Base-by-base conservation (phyloP, 2,113 vertebrate genomes). In the Corvus moneduloides region DNA sequence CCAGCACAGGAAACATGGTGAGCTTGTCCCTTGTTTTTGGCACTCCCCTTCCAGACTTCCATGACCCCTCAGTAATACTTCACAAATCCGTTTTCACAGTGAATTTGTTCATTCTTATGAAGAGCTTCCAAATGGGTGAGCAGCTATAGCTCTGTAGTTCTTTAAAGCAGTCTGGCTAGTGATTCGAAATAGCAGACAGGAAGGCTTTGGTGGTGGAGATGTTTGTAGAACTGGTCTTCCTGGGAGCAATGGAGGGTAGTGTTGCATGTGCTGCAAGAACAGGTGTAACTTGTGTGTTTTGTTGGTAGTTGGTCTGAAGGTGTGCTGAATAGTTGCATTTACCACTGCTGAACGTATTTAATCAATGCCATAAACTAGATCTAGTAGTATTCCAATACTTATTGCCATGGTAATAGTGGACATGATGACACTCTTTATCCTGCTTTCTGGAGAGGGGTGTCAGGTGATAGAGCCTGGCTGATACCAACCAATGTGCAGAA, bases 181-280 rank as follows among this genome's bases (percentile, higher is more conserved):
- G 23, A 41, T 28, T 43, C 41, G 76, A 64, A 89, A 23, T 7
- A 73, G 59, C 22, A 67, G 39, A 24, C 1, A 2, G 33, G 30
- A 72, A 56, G 28, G 32, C 20, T 86, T 76, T 54, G 26, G 11
- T 22, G 35, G 4, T 66, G 44, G 9, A 9, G 8, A 3, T 27
- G 37, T 66, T 76, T 54, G 26, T 56, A 2, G 49, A 41, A 68
- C 19, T 39, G 41, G 16, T 75, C 33, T 63, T 78, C 13, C 12
- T 9, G 69, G n/a, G 16, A 19, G 32, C 2, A 4, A 1, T 0
- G 0, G 44, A 72, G n/a, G 18, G 16, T 66, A 11, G 19, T 39
- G 13, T 44, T 68, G 23, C 3, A 2, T 32, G 30, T 3, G 5
- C 30, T 77, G 9, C 30, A 44, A 13, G 51, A 58, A 49, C 11